Evolutionary conservation across 2,888 invertebrate species (phyloP), one percentile per base, ranked within the genome.

Genomic region (Drosophila borealis): DNA sequence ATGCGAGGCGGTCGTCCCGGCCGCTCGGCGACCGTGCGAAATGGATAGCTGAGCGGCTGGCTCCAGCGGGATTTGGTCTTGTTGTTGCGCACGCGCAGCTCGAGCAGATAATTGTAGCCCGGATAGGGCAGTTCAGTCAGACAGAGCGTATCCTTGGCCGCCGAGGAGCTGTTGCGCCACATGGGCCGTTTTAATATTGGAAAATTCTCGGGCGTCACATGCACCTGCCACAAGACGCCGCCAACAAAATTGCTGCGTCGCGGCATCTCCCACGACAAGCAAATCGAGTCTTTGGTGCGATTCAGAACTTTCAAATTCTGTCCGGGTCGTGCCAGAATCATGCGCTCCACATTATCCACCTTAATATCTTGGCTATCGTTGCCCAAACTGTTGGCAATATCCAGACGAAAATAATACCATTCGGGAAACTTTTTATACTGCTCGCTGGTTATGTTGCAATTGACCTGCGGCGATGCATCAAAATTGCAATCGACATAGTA

Each of bases 1-100:
- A 95, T 94, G 54, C 93, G 93, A 0, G 97, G 97, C 36, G 97
- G 94, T 36, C 93, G 93, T 17, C 93, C 94, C 2, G 97, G 97
- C 64, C 73, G 74, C 14, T 80, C 80, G 0, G 91, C 64, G 0
- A 50, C 92, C 4, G 97, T 97, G 74, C 94, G 93, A 76, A 95
- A 94, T 2, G 94, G 92, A 50, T 93, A 91, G 39, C 93, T 93
- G 45, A 94, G 94, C 71, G 95, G 95, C 54, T 94, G 92, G 42
- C 97, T 97, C 96, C 96, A 97, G 91, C 94, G 93, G 10, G 83
- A 66, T 33, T 74, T 51, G 61, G 74, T 76, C 8, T 72, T 80
- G 11, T 86, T 79, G 44, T 95, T 94, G 66, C 94, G 95, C 55
- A 97, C 95, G 74, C 96, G 93, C 46, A 91, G 17, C 25, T 70